Conservation (phyloP, 2,113 vertebrate species). For the Albula glossodonta region DNA sequence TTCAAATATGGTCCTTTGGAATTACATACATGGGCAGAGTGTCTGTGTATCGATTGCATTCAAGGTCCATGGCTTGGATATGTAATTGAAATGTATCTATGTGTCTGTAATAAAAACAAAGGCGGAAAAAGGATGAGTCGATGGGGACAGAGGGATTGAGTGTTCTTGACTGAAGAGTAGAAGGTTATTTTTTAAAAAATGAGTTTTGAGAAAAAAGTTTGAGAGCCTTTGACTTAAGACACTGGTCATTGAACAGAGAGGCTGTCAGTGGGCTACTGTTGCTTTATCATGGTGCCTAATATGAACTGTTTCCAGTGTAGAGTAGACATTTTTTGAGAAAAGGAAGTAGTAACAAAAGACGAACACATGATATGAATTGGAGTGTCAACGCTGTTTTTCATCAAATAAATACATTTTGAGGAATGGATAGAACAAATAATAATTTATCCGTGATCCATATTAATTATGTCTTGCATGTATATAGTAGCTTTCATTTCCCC, state of each 20-base stretch:
- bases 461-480: too few relatives aligned
- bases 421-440: too few relatives aligned
- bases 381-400: too few relatives aligned
- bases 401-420: too few relatives aligned
- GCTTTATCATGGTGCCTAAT: not conserved
- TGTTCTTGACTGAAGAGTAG: not conserved
- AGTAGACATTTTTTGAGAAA: too few relatives aligned
- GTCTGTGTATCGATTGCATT: conserved; percentile 76
- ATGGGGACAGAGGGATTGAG: not conserved
- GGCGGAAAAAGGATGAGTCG: not conserved
- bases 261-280: not conserved
- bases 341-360: too few relatives aligned
- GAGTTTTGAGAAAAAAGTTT: not conserved
- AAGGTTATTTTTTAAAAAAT: not conserved
- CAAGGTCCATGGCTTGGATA: conserved; percentile 62
- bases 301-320: not conserved
- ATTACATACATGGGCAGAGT: conserved; percentile 73
- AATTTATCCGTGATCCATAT: too few relatives aligned
- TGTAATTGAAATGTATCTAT: conserved; percentile 69
- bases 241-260: not conserved
- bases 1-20: conserved; percentile 71
- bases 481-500: too few relatives aligned
- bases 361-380: too few relatives aligned
- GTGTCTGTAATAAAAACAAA: not conserved
- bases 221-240: not conserved